Evolutionary conservation across 2,113 vertebrate species (phyloP).

Genomic region (Rhinolophus ferrumequinum): DNA sequence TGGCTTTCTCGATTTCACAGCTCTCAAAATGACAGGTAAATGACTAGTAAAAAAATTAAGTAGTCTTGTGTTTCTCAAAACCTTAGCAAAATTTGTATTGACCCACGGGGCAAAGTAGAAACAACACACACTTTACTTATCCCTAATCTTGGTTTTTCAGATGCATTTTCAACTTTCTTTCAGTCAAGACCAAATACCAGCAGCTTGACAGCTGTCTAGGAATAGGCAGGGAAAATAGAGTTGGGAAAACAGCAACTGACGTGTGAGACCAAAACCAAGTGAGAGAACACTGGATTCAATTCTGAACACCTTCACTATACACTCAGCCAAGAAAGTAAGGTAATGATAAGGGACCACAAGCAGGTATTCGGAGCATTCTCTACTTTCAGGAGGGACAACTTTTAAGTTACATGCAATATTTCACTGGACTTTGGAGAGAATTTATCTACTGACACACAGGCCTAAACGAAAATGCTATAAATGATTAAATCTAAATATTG

Average conservation of each 20-base stretch:
- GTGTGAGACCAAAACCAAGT: background rate
- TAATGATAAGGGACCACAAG: background rate
- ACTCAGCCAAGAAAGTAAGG: background rate
- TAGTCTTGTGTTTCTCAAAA: background rate
- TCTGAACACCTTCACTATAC: background rate
- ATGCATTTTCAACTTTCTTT: background rate
- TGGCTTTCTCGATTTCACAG: background rate
- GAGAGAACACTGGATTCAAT: too few relatives aligned
- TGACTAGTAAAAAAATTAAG: background rate
- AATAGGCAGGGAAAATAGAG: background rate
- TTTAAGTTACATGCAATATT: background rate
- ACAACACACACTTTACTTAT: background rate
- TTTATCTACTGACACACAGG: background rate
- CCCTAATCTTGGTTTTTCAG: background rate
- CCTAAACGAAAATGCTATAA: background rate
- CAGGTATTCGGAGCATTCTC: background rate
- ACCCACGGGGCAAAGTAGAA: background rate
- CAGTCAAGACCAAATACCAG: background rate
- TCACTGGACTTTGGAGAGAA: background rate
- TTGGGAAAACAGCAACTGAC: background rate
- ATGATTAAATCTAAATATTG: background rate
- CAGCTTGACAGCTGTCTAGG: background rate
- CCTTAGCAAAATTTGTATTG: background rate
- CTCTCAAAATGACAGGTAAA: background rate
- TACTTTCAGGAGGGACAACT: background rate